Evolutionary conservation across 2,113 vertebrate genomes (phyloP).

Genomic region (Excalfactoria chinensis): DNA sequence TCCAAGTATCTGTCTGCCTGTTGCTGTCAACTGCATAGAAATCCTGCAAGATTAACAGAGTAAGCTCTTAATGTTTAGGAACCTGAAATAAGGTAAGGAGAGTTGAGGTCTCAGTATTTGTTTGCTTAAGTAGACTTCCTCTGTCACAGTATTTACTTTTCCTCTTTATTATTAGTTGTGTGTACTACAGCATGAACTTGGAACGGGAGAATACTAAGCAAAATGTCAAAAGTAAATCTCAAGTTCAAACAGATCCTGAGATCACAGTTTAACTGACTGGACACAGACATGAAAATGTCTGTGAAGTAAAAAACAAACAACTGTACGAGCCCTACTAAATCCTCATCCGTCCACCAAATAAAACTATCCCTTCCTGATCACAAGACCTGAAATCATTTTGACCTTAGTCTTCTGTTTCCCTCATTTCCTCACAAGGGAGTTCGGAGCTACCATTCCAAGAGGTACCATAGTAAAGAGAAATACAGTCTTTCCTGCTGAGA

Average conservation of each 20-base stretch:
- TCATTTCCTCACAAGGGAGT: background rate
- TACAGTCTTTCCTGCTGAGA: rapidly evolving
- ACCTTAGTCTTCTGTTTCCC: background rate
- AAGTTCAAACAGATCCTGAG: background rate
- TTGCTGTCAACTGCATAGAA: background rate
- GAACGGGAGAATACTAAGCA: background rate
- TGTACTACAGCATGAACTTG: background rate
- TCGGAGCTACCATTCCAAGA: background rate
- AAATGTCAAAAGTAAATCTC: background rate
- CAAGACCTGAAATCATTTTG: background rate
- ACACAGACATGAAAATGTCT: background rate
- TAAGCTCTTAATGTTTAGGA: background rate
- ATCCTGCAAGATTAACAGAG: background rate
- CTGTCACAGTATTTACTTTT: background rate
- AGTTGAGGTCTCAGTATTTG: background rate
- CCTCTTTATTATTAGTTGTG: background rate
- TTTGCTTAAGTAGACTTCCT: background rate
- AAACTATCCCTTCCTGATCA: background rate
- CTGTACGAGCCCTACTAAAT: background rate
- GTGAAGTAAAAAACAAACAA: background rate
- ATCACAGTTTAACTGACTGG: background rate
- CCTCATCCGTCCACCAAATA: background rate
- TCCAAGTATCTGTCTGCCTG: background rate
- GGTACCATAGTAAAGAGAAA: background rate
- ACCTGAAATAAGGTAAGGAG: background rate